phyloP scores from a whole-genome alignment of 2,113 vertebrate genomes.

The Aphelocoma coerulescens region DNA sequence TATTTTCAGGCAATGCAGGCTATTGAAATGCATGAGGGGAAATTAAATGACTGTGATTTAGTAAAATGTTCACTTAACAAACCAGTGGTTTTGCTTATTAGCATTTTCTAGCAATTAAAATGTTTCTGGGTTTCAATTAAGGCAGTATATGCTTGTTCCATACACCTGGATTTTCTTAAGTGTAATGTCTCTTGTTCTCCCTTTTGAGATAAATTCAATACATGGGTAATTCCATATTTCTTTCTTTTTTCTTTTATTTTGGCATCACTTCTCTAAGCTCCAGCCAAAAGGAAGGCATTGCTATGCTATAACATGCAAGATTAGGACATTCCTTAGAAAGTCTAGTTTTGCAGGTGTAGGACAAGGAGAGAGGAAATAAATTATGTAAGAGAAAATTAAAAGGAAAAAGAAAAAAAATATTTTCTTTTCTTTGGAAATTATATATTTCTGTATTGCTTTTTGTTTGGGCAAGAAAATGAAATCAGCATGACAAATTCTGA shows the following conservation, averaged over 20 bases:
- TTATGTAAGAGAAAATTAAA: not conserved
- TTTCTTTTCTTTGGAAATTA: not conserved
- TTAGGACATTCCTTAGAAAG: not conserved
- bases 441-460: not conserved
- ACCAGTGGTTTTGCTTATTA: not conserved
- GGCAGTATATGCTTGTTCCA: not conserved
- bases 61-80: conserved; percentile 27
- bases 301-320: not conserved
- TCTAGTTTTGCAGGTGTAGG: not conserved
- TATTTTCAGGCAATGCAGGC: not conserved
- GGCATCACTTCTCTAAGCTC: not conserved
- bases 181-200: not conserved
- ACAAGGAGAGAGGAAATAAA: not conserved
- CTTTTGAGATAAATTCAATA: not conserved
- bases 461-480: not conserved
- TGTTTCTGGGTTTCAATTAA: not conserved
- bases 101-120: conserved; percentile 14
- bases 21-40: conserved; percentile 9
- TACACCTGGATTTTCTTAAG: not conserved
- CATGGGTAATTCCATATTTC: not conserved
- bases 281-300: not conserved
- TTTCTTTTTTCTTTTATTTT: not conserved
- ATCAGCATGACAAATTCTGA: not conserved
- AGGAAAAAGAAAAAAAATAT: not conserved
- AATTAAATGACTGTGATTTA: conserved; percentile 32